Evolutionary conservation across 2,113 vertebrate genomes (phyloP).

Genomic region (Rhinopomastus cyanomelas): DNA sequence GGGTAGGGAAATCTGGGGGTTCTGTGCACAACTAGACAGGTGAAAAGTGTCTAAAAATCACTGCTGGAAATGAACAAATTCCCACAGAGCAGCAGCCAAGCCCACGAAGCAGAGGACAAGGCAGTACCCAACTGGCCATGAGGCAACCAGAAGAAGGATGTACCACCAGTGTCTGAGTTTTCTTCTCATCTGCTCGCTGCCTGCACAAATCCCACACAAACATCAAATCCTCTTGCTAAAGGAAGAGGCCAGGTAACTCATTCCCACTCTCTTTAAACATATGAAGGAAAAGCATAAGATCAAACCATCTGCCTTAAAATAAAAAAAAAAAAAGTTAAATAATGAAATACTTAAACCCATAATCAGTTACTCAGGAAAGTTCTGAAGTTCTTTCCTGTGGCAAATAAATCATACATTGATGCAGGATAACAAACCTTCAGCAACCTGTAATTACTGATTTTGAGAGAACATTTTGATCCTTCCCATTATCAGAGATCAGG

Average conservation of each 20-base stretch:
- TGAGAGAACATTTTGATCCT: slow-evolving; percentile 21
- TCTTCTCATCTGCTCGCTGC: fast-evolving
- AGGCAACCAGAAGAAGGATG: neutral
- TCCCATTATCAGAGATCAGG: neutral
- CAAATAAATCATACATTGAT: neutral
- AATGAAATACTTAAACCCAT: neutral
- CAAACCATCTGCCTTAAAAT: neutral
- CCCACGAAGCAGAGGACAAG: fast-evolving
- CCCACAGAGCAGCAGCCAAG: no score
- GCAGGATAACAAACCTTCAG: neutral
- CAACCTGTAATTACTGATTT: neutral
- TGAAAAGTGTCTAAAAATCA: fast-evolving
- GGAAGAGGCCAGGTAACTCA: neutral
- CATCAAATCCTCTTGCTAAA: neutral
- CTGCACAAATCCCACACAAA: neutral
- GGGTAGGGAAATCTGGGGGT: neutral
- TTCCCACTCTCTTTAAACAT: neutral
- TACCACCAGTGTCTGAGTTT: fast-evolving
- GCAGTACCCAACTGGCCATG: neutral
- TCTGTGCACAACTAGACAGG: neutral
- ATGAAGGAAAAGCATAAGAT: neutral
- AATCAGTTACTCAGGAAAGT: neutral
- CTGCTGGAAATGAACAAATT: neutral
- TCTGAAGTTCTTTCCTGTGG: neutral
- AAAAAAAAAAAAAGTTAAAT: neutral